phyloP scores from a whole-genome alignment of 2,797 vertebrate genomes.

The Petrocephalus sullivani region DNA sequence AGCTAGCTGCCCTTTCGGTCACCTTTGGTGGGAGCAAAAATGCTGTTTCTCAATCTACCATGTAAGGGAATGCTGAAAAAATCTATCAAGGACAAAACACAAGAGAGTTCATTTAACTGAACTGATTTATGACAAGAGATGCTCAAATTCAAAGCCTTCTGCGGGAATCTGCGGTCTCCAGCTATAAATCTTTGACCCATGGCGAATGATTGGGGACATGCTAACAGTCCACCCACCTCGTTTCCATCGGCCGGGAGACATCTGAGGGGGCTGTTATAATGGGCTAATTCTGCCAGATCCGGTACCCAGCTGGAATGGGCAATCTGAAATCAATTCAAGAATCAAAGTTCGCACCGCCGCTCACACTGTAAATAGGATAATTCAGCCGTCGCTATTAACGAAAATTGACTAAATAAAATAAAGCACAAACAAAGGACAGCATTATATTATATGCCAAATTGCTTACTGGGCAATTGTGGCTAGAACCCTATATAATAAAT shows the following conservation, averaged over 20 bases:
- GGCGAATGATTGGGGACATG: background rate
- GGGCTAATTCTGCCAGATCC: conserved; percentile 17
- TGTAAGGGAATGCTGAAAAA: background rate
- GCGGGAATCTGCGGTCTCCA: background rate
- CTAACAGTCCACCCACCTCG: conserved; percentile 1
- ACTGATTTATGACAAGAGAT: background rate
- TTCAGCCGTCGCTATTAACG: background rate
- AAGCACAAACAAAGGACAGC: background rate
- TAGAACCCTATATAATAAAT: background rate
- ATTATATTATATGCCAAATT: background rate
- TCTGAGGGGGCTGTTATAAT: conserved; percentile 10
- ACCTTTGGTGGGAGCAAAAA: background rate
- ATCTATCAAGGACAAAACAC: background rate
- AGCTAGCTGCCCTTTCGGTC: background rate
- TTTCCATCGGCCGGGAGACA: background rate
- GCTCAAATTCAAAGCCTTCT: background rate
- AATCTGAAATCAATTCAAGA: conserved; percentile 18
- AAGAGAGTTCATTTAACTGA: background rate
- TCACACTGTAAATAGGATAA: background rate
- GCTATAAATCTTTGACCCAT: conserved; percentile 6
- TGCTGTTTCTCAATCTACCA: background rate
- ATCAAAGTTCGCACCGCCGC: background rate
- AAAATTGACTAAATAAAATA: conserved; percentile 1
- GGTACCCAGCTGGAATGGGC: conserved; percentile 13
- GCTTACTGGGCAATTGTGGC: background rate